phyloP scores from a whole-genome alignment of 2,888 invertebrate species.

The Lepidonotus clava region DNA sequence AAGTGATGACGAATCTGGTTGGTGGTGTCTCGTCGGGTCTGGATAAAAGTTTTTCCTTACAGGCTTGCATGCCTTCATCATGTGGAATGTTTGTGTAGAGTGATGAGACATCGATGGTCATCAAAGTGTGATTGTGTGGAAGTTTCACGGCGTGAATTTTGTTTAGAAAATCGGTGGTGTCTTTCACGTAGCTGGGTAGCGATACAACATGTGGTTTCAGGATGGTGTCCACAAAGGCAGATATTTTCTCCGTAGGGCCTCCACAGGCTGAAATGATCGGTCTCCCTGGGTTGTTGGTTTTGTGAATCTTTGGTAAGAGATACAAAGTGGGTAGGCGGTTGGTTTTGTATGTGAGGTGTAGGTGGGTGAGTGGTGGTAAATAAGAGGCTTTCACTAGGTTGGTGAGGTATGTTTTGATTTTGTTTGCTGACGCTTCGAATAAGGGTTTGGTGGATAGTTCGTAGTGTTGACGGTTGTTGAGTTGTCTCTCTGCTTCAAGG shows the following conservation, averaged over 20 bases:
- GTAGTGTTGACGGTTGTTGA: not conserved
- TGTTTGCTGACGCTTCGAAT: not conserved
- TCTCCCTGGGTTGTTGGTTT: not conserved
- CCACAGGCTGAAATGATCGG: conserved; percentile 9
- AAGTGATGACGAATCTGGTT: not conserved
- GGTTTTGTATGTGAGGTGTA: not conserved
- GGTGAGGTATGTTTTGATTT: not conserved
- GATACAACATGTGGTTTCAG: not conserved
- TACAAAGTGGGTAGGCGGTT: not conserved
- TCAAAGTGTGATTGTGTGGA: not conserved
- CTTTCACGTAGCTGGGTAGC: not conserved
- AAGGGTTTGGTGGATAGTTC: not conserved
- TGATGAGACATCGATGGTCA: conserved; percentile 23
- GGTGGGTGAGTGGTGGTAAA: not conserved
- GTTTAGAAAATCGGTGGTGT: not conserved
- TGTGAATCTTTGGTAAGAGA: not conserved
- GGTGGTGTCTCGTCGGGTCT: not conserved
- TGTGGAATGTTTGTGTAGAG: conserved; percentile 31
- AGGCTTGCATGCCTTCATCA: not conserved
- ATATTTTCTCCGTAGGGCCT: conserved; percentile 3
- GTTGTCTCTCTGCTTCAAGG: not conserved
- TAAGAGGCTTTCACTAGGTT: too few relatives aligned
- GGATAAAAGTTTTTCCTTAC: not conserved
- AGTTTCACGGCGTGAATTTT: not conserved
- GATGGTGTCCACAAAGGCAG: not conserved